Percentiles rank a stretch among this genome's conserved stretches.
phyloP scores from a whole-genome alignment of 1,140 invertebrate genomes.

The Listronotus bonariensis region DNA sequence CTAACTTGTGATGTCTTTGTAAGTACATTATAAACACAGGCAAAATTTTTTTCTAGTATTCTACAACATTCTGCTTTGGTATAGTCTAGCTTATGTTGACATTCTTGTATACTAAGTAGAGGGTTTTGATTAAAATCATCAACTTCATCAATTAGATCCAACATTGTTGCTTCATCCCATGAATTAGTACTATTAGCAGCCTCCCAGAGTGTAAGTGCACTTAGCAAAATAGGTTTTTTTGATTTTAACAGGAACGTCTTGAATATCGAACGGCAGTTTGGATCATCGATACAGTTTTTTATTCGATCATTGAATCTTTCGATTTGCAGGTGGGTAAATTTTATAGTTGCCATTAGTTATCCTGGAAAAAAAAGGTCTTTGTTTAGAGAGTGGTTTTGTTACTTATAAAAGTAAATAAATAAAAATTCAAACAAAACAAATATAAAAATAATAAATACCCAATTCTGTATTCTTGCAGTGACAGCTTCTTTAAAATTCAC shows the following conservation, averaged over 20 bases:
- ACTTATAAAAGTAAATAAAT: no score
- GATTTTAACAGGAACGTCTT: conserved; percentile 11
- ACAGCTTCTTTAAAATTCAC: no score
- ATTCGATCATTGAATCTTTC: conserved; percentile 30
- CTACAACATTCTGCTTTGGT: conserved; percentile 37
- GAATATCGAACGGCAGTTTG: conserved; percentile 23
- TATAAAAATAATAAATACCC: no score
- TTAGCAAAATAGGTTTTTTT: conserved; percentile 11
- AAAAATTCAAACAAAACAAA: no score
- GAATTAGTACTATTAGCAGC: conserved; percentile 12
- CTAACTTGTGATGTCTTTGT: conserved; percentile 17
- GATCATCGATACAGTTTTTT: conserved; percentile 27
- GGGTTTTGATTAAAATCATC: conserved; percentile 37
- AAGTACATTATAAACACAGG: conserved; percentile 31
- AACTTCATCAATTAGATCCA: conserved; percentile 37
- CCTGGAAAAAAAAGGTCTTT: conserved; percentile 16
- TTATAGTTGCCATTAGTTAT: conserved; percentile 27
- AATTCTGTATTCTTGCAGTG: no score
- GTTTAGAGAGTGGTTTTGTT: no score
- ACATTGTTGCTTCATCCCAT: conserved; percentile 24
- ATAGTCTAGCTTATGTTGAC: conserved; percentile 30
- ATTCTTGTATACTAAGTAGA: conserved; percentile 23
- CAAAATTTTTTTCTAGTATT: conserved; percentile 33
- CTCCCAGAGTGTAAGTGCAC: conserved; percentile 29
- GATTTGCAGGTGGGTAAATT: conserved; percentile 29